Evolutionary conservation across 2,888 invertebrate genomes (phyloP), one percentile per base, ranked within the genome.

Genomic region (Eulithis prunata): DNA sequence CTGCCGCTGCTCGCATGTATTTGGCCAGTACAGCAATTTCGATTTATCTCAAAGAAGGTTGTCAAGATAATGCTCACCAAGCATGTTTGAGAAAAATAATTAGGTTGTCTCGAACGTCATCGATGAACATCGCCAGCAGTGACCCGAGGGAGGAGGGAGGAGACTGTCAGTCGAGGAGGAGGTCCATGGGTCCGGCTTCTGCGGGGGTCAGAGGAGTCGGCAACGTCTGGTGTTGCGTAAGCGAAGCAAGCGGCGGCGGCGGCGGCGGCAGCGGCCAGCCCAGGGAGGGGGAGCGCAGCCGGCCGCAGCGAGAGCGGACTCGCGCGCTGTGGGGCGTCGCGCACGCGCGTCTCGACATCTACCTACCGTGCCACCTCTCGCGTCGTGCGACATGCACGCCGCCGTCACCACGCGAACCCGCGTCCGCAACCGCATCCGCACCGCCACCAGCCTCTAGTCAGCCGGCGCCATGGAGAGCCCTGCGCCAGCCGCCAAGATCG

Each of bases 401-500:
- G 2, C 28, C 51, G 54, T 64, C 72, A 57, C 81, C 78, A 82
- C 58, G 72, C 81, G 72, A 79, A 85, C 41, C 10, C 41, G 41
- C 32, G 46, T 68, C 66, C 62, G 62, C 60, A 21, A 1, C 21
- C 21, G 21, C 21, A 21, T 21, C 21, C 21, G 21, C 21, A 21
- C 21, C 21, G 14, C 66, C 65, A 43, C 59, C 52, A 65, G 63
- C 57, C 69, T 32, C 71, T 65, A 59, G 58, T 65, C 51, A 51
- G 62, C 67, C 8, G 13, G 46, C 21, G 51, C 62, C 63, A 81
- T 78, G 80, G 83, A 80, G 65, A 76, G 74, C 71, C 67, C 79
- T 60, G 82, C 83, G 83, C 78, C 82, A 61, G 72, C 80, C 73
- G 78, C 85, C 72, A 88, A 89, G 77, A 79, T 79, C 75, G 89